Base-by-base conservation (phyloP, 2,797 vertebrate genomes). In the Esox lucius region DNA sequence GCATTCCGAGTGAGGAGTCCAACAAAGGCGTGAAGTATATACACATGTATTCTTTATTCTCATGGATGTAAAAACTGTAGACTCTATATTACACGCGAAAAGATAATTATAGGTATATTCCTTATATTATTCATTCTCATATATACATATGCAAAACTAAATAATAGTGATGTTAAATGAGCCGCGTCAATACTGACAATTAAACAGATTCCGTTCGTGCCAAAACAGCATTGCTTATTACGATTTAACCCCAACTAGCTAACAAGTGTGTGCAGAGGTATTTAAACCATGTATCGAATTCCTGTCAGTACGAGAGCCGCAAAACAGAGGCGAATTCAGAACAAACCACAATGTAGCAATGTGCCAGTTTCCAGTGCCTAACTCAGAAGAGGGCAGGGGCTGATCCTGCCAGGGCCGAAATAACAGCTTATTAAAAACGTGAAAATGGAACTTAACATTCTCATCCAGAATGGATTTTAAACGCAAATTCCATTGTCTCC, bases 401-500 rank as follows among this genome's bases (percentile, higher is more conserved):
- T 66, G 26, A 66, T 67, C 65, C 19, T 67, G 33, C 65, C 15
- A n/a, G 33, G 33, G 16, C 16, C 31, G 65, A 67, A 4, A 67
- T 67, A 39, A 16, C 28, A 39, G 65, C 16, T 16, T 35, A 13
- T 67, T 67, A 39, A 70, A 35, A 71, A 71, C 28, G 26, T 71
- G 17, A 28, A 71, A 33, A 62, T n/a, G n/a, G 7, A n/a, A 69
- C 73, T 73, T 49, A 42, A 71, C 72, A 72, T 70, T 4, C 69
- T 81, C 71, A 17, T 83, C 71, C 83, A 16, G 49, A 53, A 76
- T 68, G 74, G 48, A 65, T 68, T 42, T 81, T 70, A 42, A 2
- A 67, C 24, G 62, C 48, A 46, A 12, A 80, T 79, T 39, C 83
- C 68, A 79, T 74, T 78, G 68, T 82, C 75, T 70, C 80, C 78